phyloP scores from a whole-genome alignment of 2,888 invertebrate species.

The Graphium colonna region DNA sequence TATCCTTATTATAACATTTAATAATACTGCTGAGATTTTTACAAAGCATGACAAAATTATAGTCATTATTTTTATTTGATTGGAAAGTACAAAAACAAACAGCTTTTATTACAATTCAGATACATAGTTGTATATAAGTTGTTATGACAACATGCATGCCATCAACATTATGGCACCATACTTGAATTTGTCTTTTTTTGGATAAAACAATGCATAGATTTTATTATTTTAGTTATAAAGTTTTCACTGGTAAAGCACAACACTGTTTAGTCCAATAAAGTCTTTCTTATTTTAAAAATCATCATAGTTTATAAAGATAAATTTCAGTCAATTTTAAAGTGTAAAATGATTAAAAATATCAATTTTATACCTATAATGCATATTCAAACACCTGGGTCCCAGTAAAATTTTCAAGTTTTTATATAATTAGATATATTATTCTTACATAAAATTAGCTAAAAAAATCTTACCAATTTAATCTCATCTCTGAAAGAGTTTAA shows the following conservation, averaged over 20 bases:
- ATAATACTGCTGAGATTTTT: not conserved
- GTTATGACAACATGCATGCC: not conserved
- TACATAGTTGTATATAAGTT: not conserved
- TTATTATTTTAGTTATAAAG: too few species aligned
- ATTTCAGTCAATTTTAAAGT: not conserved
- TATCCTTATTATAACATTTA: not conserved
- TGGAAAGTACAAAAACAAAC: not conserved
- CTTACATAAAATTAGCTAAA: too few species aligned
- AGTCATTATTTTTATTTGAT: not conserved
- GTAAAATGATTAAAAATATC: too few species aligned
- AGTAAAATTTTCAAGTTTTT: not conserved
- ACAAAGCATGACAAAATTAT: not conserved
- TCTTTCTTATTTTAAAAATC: slow-evolving; percentile 24
- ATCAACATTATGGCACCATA: not conserved
- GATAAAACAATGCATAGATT: too few species aligned
- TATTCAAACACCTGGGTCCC: too few species aligned
- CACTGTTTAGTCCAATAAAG: slow-evolving; percentile 25
- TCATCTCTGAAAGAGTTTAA: not conserved
- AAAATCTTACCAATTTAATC: not conserved
- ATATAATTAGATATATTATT: not conserved
- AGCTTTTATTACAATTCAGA: not conserved
- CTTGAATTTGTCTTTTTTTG: slow-evolving; percentile 32
- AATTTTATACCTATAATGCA: too few species aligned
- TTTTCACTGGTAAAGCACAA: too few species aligned
- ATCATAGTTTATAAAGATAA: too few species aligned